Evolutionary conservation across 2,888 invertebrate genomes (phyloP).

Genomic region (Lycaena phlaeas): DNA sequence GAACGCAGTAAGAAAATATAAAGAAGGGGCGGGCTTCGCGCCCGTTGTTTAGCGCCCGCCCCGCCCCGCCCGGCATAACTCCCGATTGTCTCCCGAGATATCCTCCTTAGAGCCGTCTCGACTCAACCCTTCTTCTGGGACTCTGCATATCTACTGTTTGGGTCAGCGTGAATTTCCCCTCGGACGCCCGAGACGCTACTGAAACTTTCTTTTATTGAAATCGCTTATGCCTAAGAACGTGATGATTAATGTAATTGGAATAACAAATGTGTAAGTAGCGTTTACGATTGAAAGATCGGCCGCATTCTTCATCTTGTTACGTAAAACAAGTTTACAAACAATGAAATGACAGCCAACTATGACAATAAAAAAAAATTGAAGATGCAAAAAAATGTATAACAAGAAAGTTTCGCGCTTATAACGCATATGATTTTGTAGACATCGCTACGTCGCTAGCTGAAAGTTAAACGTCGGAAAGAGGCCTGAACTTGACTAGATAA

Average conservation of each 20-base stretch:
- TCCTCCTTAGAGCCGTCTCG: conserved; percentile 66
- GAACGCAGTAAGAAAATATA: conserved; percentile 80
- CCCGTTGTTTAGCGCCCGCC: conserved; percentile 72
- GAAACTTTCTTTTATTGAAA: conserved; percentile 43
- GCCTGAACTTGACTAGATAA: too few species aligned
- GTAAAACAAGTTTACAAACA: too few species aligned
- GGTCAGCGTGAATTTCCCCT: conserved; percentile 68
- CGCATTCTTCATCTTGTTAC: too few species aligned
- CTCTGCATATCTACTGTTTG: conserved; percentile 66
- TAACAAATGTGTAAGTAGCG: neutral
- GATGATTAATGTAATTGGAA: neutral
- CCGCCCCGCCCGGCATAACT: conserved; percentile 70
- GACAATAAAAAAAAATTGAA: too few species aligned
- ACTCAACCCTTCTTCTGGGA: conserved; percentile 65
- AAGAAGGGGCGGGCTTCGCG: conserved; percentile 76
- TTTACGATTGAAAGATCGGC: neutral
- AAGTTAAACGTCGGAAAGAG: too few species aligned
- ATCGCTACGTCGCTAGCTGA: too few species aligned
- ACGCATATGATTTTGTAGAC: too few species aligned
- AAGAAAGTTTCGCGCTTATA: too few species aligned
- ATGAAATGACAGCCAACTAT: too few species aligned
- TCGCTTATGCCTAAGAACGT: conserved; percentile 12
- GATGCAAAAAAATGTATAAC: too few species aligned
- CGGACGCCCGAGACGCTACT: conserved; percentile 44
- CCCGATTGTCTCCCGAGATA: conserved; percentile 71